Base-by-base conservation (phyloP, 2,888 invertebrate species). In the Agonopterix alstromeriana region DNA sequence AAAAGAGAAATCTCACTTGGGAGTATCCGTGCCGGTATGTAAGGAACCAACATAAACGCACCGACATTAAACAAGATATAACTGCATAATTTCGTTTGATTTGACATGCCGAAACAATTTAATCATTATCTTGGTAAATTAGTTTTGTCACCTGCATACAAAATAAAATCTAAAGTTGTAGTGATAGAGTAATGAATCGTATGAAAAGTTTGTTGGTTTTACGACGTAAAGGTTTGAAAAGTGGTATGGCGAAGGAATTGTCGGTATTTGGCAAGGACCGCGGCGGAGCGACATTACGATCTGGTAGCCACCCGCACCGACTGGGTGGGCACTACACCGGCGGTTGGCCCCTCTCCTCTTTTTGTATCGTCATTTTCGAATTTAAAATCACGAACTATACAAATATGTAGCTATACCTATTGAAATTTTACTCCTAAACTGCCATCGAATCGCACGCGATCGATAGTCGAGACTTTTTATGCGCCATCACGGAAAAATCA, bases 11-110 rank as follows among this genome's bases (percentile, higher is more conserved):
- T 78, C 74, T 77, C 72, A 76, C 77, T 80, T 66, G 68, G 61
- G 63, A 66, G 69, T 71, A 76, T 73, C 76, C 68, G 73, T 60
- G 63, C 56, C 61, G 73, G 77, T 66, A 84, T 82, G 73, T 75
- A 77, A 62, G 68, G 71, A 62, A 75, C 73, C 75, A 74, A 75
- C 71, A 74, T 77, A 82, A 79, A 68, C 70, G 71, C 64, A 77
- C 77, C 67, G 27, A 27, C 27, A 82, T 86, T 84, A 82, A 86
- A 85, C 82, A 83, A 86, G 82, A 84, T 86, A 84, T 87, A 86
- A 88, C 86, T 85, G 85, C 82, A 88, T 88, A 84, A 87, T 88
- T 87, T 86, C 77, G 81, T 88, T 84, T 87, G 85, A 86, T 87
- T 85, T 83, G 82, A 87, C 83, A 88, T 84, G 80, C 88, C 88